A percentile compares a stretch with the other conserved stretches of the same genome.
phyloP scores from a whole-genome alignment of 2,888 invertebrate species.

The Ceratothoa steindachneri region DNA sequence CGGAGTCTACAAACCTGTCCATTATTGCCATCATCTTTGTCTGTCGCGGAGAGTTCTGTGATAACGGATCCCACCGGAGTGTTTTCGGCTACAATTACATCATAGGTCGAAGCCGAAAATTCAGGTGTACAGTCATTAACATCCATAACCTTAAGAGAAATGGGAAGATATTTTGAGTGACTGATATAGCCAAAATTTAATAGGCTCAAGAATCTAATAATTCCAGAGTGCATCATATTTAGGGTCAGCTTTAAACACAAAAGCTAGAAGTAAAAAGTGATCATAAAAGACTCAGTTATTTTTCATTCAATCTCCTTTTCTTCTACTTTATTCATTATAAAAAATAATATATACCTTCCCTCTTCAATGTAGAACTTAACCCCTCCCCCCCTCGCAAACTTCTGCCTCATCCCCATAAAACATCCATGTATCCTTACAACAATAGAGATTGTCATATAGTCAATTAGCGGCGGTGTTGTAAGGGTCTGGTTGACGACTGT shows the following conservation, averaged over 20 bases:
- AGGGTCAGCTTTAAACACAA: no score
- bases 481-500: slow-evolving; percentile 52
- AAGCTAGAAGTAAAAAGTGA: no score
- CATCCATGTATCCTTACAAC: slow-evolving; percentile 52
- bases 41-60: slow-evolving; percentile 47
- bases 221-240: no score
- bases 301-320: neutral
- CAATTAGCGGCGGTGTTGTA: slow-evolving; percentile 52
- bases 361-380: no score
- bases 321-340: neutral
- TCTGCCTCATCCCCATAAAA: no score
- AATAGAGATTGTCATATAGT: slow-evolving; percentile 49
- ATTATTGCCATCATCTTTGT: slow-evolving; percentile 52
- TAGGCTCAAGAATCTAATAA: no score
- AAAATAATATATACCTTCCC: no score
- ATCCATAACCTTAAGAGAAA: slow-evolving; percentile 53
- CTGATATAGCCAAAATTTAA: no score
- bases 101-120: slow-evolving; percentile 53
- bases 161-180: no score
- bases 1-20: slow-evolving; percentile 51
- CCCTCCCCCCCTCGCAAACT: no score
- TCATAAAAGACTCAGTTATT: no score
- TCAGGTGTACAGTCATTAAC: slow-evolving; percentile 54
- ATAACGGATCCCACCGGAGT: slow-evolving; percentile 49
- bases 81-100: slow-evolving; percentile 53